Evolutionary conservation across 2,113 vertebrate species (phyloP).

Genomic region (Zosterops japonicus): DNA sequence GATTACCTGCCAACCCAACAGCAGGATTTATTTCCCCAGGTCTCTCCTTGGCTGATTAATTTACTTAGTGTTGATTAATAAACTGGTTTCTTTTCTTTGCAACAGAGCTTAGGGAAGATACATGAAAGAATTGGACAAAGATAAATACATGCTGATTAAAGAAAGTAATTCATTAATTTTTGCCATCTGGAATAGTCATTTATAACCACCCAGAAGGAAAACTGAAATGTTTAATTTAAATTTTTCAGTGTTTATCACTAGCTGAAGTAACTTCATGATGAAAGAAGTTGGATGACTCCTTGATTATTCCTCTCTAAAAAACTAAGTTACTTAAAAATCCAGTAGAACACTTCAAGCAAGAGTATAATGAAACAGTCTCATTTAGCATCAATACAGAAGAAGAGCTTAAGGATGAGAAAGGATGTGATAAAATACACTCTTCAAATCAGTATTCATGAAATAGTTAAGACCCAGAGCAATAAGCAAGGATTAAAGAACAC

Average conservation of each 20-base stretch:
- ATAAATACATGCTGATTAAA: constrained; percentile 27
- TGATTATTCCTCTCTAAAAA: not conserved
- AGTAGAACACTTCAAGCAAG: not conserved
- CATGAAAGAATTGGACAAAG: not conserved
- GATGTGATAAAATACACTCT: constrained; percentile 12
- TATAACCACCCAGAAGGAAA: constrained; percentile 23
- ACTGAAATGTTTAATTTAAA: not conserved
- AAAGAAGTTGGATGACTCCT: not conserved
- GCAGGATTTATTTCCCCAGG: constrained; percentile 10
- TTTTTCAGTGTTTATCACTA: not conserved
- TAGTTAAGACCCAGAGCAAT: constrained; percentile 25
- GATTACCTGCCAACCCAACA: constrained; percentile 51
- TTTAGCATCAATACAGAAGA: not conserved
- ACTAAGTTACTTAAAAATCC: not conserved
- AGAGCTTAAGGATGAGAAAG: constrained; percentile 36
- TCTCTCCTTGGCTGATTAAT: constrained; percentile 14
- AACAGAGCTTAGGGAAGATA: not conserved
- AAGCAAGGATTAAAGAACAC: constrained; percentile 44
- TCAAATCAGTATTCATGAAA: constrained; percentile 34
- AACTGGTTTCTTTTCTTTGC: constrained; percentile 25
- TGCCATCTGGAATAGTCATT: constrained; percentile 2
- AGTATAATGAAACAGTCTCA: not conserved
- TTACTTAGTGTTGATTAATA: constrained; percentile 16
- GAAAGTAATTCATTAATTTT: constrained; percentile 34
- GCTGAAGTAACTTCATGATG: not conserved